These are phyloP conservation scores for Rapana venosa DNA, from an alignment of 2,888 invertebrate genomes.

Conservation along the genomic window DNA sequence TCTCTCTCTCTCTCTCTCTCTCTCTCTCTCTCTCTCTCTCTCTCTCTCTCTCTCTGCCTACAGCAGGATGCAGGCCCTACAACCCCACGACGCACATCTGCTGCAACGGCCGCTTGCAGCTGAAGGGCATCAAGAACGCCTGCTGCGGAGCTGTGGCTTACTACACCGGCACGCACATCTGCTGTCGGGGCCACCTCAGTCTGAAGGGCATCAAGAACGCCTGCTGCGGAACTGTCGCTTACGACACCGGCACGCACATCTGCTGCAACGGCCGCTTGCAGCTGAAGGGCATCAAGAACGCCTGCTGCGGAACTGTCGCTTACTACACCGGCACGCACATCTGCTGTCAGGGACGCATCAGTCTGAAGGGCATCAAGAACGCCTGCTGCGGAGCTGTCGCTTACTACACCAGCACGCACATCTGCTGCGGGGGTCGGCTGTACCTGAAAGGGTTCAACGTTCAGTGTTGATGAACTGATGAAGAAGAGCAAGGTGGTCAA, in stretches of 20 bases:
- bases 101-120: neutral
- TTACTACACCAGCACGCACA: neutral
- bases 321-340: neutral
- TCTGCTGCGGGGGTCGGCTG: neutral
- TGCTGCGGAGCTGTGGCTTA: neutral
- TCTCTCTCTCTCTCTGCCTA: conserved; percentile 8
- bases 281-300: neutral
- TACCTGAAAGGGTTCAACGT: no score
- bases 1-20: conserved; percentile 4
- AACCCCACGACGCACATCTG: neutral
- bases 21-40: conserved; percentile 37
- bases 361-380: neutral
- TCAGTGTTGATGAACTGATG: no score
- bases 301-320: neutral
- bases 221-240: neutral
- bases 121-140: neutral
- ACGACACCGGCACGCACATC: neutral
- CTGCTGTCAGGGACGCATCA: neutral
- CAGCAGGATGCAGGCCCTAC: neutral
- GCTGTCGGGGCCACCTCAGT: neutral
- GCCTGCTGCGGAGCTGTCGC: neutral
- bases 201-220: neutral
- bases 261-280: neutral
- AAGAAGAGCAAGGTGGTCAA: no score
- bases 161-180: neutral